Conservation (phyloP, 2,888 invertebrate genomes). For the Dendrolimus houi region DNA sequence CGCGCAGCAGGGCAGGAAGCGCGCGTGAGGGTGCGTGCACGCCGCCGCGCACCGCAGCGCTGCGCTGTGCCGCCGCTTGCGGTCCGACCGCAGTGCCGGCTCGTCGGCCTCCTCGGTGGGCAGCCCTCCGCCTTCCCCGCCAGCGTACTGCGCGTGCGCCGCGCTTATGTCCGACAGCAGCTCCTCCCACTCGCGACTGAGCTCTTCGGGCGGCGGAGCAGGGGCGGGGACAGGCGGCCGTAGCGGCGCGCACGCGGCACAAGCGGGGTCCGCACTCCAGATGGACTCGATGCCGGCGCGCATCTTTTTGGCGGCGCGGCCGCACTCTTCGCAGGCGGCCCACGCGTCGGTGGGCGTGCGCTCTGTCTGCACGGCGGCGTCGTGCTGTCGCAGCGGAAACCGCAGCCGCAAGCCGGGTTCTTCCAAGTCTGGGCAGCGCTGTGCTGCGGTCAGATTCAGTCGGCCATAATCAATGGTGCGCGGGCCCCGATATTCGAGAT, state of each 20-base stretch:
- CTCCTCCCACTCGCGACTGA: slow-evolving; percentile 78
- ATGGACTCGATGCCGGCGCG: slow-evolving; percentile 40
- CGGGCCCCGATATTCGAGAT: slow-evolving; percentile 68
- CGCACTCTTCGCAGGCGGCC: slow-evolving; percentile 50
- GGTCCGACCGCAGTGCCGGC: slow-evolving; percentile 44
- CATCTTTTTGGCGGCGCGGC: slow-evolving; percentile 56
- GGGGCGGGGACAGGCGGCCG: slow-evolving; percentile 12
- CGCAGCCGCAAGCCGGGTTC: slow-evolving; percentile 77
- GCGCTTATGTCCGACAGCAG: slow-evolving; percentile 77
- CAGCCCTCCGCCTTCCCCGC: slow-evolving; percentile 27
- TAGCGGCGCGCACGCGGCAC: slow-evolving; percentile 39
- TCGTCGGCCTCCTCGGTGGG: slow-evolving; percentile 12
- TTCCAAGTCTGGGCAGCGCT: slow-evolving; percentile 49
- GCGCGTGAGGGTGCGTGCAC: slow-evolving; percentile 61
- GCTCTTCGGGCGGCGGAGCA: slow-evolving; percentile 49
- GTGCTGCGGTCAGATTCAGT: slow-evolving; percentile 46
- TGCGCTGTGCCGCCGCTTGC: slow-evolving; percentile 76
- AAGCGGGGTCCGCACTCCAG: slow-evolving; percentile 44
- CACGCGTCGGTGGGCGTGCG: slow-evolving; percentile 25
- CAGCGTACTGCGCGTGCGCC: slow-evolving; percentile 68
- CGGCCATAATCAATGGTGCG: slow-evolving; percentile 57
- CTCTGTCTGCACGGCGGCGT: slow-evolving; percentile 54
- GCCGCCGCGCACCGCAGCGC: slow-evolving; percentile 43
- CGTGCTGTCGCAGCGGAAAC: slow-evolving; percentile 73
- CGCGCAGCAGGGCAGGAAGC: slow-evolving; percentile 69